Percentiles rank a stretch among this genome's conserved stretches.
These are phyloP conservation scores for Masnerella sp. DNA, from an alignment of 2,888 invertebrate species.

Conservation along the genomic window DNA sequence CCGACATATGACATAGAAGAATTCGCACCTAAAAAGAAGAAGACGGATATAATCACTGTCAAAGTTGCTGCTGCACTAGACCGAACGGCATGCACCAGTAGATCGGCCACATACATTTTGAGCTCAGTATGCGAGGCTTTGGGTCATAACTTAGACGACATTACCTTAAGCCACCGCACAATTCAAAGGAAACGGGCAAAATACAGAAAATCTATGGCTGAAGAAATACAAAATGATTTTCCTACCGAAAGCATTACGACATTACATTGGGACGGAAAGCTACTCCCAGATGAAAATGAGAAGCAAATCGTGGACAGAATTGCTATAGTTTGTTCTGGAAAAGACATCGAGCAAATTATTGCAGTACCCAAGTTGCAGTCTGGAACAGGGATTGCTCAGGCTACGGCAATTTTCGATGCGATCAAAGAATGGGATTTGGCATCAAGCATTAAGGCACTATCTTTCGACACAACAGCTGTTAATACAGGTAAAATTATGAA, in stretches of 20 bases:
- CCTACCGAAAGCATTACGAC: background rate
- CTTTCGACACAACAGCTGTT: slow-evolving; percentile 3
- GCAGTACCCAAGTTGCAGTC: slow-evolving; percentile 1
- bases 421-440: slow-evolving; percentile 42
- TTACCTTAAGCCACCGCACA: background rate
- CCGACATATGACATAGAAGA: no score
- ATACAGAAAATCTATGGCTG: background rate
- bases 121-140: background rate
- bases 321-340: slow-evolving; percentile 3
- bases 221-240: background rate
- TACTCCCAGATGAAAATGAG: slow-evolving; percentile 8
- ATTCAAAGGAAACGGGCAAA: slow-evolving; percentile 1
- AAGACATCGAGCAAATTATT: slow-evolving; percentile 3
- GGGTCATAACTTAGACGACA: background rate
- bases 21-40: no score
- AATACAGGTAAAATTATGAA: slow-evolving; percentile 10
- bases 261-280: slow-evolving; percentile 6
- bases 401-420: slow-evolving; percentile 31
- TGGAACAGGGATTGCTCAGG: slow-evolving; percentile 43
- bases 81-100: background rate
- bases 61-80: background rate
- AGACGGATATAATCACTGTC: background rate
- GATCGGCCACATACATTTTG: background rate
- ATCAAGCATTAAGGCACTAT: slow-evolving; percentile 4
- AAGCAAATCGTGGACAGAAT: slow-evolving; percentile 8